A percentile compares a stretch with the other conserved stretches of the same genome.
Conservation (phyloP, 1,140 invertebrate species). For the Micrasema minimum region DNA sequence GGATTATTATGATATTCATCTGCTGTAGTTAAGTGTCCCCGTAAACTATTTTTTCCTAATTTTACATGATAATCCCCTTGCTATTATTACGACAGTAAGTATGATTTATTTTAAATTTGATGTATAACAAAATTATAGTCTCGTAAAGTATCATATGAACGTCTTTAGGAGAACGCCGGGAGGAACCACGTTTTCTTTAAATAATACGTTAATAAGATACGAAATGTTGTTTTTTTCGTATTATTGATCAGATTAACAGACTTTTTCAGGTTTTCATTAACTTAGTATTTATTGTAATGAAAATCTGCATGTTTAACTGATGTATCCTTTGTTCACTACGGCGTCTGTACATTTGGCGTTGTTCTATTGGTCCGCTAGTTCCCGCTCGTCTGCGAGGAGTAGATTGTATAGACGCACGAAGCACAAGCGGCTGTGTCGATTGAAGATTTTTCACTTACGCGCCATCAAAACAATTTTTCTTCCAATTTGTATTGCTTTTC, state of each 20-base stretch:
- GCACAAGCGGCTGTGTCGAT: conserved; percentile 42
- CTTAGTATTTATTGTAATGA: background rate
- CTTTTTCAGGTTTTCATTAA: too few species aligned
- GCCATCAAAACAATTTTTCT: conserved; percentile 14
- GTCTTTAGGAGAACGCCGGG: too few species aligned
- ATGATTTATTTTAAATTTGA: conserved; percentile 41
- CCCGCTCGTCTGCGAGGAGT: conserved; percentile 18
- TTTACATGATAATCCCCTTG: conserved; percentile 63
- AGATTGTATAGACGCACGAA: conserved; percentile 17
- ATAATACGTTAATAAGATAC: too few species aligned
- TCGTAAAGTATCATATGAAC: too few species aligned
- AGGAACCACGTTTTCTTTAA: too few species aligned
- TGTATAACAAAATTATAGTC: too few species aligned
- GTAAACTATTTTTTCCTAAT: conserved; percentile 13
- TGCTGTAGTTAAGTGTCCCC: too few species aligned
- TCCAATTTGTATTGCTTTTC: too few species aligned
- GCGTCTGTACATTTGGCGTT: conserved; percentile 55
- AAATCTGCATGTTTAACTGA: conserved; percentile 40
- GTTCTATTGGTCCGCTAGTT: conserved; percentile 55
- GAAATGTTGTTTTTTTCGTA: too few species aligned
- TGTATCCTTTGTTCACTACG: conserved; percentile 55
- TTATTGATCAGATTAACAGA: too few species aligned
- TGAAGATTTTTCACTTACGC: conserved; percentile 32
- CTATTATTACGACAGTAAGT: conserved; percentile 99
- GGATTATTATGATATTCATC: too few species aligned